phyloP scores from a whole-genome alignment of 2,113 vertebrate species.

The Hirundichthys speculiger region DNA sequence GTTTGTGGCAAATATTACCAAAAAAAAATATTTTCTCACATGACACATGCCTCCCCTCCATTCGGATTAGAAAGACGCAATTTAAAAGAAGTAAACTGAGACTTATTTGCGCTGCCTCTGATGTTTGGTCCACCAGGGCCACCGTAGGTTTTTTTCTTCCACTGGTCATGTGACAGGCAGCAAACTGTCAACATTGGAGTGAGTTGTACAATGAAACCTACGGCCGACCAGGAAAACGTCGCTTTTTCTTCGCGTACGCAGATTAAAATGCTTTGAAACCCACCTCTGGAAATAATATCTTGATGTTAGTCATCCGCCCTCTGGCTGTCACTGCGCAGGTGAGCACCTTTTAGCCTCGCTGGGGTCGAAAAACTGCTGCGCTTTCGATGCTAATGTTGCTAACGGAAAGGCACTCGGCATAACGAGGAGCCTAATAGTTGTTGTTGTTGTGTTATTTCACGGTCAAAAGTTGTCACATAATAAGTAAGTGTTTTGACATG shows the following conservation, averaged over 20 bases:
- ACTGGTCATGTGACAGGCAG: constrained; percentile 57
- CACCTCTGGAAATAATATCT: not conserved
- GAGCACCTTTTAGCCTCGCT: not conserved
- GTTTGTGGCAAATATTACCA: too few species aligned
- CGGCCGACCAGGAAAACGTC: not conserved
- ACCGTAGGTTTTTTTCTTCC: constrained; percentile 34
- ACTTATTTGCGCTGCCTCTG: not conserved
- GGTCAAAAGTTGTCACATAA: too few species aligned
- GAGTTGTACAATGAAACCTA: not conserved
- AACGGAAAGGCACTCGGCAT: too few species aligned
- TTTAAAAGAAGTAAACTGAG: too few species aligned
- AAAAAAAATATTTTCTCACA: too few species aligned
- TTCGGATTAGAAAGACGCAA: too few species aligned
- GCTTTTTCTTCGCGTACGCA: not conserved
- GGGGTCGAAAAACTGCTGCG: too few species aligned
- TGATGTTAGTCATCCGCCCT: constrained; percentile 2
- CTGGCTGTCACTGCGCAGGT: constrained; percentile 40
- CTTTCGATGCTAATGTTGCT: too few species aligned
- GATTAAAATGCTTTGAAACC: not conserved
- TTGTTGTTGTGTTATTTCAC: too few species aligned
- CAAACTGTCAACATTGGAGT: constrained; percentile 59
- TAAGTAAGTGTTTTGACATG: too few species aligned
- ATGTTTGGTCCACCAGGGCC: constrained; percentile 37
- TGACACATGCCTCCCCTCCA: too few species aligned
- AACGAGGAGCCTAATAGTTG: too few species aligned